phyloP scores from a whole-genome alignment of 37 sponge, comb jelly and placozoan species.

The Ianthella basta region DNA sequence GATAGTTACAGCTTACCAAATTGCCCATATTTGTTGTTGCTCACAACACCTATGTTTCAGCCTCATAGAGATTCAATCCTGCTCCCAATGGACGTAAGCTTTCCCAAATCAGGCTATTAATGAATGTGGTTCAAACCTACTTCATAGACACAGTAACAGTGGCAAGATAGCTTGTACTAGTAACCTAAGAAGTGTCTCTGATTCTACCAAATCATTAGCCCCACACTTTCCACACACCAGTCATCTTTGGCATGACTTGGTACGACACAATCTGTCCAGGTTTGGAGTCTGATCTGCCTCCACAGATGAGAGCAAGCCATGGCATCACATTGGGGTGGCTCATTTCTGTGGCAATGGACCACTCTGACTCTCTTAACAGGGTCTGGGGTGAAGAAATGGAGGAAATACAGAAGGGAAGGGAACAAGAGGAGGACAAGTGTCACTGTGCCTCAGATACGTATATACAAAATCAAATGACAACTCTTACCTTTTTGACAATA shows the following conservation, averaged over 20 bases:
- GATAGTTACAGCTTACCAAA: no score
- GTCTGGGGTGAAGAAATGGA: constrained; percentile 1
- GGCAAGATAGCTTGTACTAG: no score
- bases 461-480: background rate
- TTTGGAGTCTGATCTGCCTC: background rate
- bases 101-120: no score
- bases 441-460: background rate
- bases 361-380: constrained; percentile 16
- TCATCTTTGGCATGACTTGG: constrained; percentile 20
- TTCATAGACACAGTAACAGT: no score
- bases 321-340: background rate
- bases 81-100: no score
- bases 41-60: no score
- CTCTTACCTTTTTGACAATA: constrained; percentile 5
- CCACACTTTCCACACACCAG: background rate
- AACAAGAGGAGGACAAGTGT: background rate
- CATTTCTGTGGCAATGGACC: background rate
- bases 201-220: no score
- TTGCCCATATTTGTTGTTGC: no score
- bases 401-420: no score
- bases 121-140: no score
- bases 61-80: no score
- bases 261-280: constrained; percentile 12
- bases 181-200: no score
- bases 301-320: constrained; percentile 10